Conservation (phyloP, 2,888 invertebrate species). For the Microchrysa polita region DNA sequence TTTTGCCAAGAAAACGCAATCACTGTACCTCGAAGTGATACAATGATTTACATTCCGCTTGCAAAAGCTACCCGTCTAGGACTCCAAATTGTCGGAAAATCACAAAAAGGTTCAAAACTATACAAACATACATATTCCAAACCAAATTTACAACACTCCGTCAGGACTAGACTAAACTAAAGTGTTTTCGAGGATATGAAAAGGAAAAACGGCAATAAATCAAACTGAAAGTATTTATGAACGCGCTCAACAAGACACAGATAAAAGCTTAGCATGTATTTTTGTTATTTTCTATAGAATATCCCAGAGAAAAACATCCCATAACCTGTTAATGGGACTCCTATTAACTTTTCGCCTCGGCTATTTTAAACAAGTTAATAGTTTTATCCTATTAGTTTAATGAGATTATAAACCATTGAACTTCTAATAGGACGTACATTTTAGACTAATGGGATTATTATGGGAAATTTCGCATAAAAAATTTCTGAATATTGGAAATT, state of each 20-base stretch:
- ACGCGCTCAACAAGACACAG: constrained; percentile 26
- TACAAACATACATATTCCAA: background rate
- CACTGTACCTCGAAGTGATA: constrained; percentile 28
- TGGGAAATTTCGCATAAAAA: constrained; percentile 41
- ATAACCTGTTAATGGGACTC: background rate
- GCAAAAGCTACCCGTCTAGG: constrained; percentile 20
- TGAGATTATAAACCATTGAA: too few species aligned
- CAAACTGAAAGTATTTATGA: constrained; percentile 30
- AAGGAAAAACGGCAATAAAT: constrained; percentile 42
- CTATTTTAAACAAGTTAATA: too few species aligned
- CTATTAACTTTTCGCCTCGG: too few species aligned
- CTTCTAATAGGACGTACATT: background rate
- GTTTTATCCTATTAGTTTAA: too few species aligned
- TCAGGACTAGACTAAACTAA: too few species aligned
- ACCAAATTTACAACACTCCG: background rate
- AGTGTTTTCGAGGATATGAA: constrained; percentile 43
- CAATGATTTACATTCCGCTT: constrained; percentile 34
- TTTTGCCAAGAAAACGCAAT: too few species aligned
- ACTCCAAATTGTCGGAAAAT: background rate
- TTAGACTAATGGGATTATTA: constrained; percentile 6
- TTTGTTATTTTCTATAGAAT: background rate
- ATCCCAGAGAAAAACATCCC: background rate
- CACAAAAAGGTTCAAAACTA: background rate
- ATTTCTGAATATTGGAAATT: too few species aligned
- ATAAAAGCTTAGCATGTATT: constrained; percentile 18